phyloP scores from a whole-genome alignment of 53 echinoderm and acorn worm genomes.

The Mesocentrotus franciscanus region DNA sequence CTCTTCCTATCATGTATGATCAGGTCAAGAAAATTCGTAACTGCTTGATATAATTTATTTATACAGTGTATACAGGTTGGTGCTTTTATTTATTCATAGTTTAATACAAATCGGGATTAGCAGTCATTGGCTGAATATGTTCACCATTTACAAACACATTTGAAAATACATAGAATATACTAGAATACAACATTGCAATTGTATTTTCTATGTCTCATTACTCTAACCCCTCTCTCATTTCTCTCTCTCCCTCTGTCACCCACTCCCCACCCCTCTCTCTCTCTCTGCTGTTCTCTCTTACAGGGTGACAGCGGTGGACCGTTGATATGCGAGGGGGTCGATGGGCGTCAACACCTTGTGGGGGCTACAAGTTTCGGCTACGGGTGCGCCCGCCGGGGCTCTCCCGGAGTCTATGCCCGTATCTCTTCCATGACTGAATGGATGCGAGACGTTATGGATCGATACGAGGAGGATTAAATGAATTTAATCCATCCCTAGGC shows the following conservation, averaged over 20 bases:
- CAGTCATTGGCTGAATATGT: too few species aligned
- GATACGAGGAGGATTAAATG: background rate
- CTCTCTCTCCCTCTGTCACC: background rate
- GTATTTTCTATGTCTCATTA: too few species aligned
- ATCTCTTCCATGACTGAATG: conserved; percentile 72
- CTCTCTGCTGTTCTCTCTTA: background rate
- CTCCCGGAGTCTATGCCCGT: conserved; percentile 75
- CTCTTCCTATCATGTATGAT: too few species aligned
- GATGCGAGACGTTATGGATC: conserved; percentile 61
- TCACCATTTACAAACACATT: too few species aligned
- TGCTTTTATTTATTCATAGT: too few species aligned
- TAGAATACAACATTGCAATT: too few species aligned
- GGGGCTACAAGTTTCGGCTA: conserved; percentile 77
- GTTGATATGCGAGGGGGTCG: conserved; percentile 69
- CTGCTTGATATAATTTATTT: too few species aligned
- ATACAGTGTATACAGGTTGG: too few species aligned
- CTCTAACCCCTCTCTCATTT: too few species aligned
- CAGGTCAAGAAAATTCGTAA: too few species aligned
- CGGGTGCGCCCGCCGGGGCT: conserved; percentile 72
- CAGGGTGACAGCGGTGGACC: conserved; percentile 90
- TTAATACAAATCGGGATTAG: too few species aligned
- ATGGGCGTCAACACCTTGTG: conserved; percentile 66
- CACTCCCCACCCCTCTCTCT: background rate
- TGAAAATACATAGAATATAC: too few species aligned
- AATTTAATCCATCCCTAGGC: background rate